Base-by-base conservation (phyloP, 2,888 invertebrate species). In the Alentia gelatinosa region DNA sequence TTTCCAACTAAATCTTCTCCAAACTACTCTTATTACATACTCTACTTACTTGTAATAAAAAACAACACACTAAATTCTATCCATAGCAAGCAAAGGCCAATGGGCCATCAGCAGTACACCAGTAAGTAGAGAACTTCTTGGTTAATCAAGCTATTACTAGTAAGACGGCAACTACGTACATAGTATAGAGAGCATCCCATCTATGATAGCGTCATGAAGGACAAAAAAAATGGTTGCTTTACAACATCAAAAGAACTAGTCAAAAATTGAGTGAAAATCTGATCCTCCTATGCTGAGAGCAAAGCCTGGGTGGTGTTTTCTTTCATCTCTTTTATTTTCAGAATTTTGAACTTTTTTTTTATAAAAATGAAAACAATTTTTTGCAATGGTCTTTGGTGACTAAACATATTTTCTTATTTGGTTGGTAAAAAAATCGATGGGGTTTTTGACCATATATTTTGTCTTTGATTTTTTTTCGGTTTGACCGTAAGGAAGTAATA, bases 231-330 rank as follows among this genome's bases (percentile, higher is more conserved):
- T 35, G 79, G 15, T 42, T 50, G 86, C 86, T 86, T 86, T 47
- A 86, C 86, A 86, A 86, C 86, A 86, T 47, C 86, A 86, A 79
- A 35, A 86, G 86, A 86, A 86, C 86, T 86, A 86, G 42, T 86
- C 47, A 86, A 86, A 86, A 86, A 86, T 86, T 47, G 86, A 86
- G 86, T 47, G 15, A 79, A 47, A 86, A 50, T 42, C 50, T 86
- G 86, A 33, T 47, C 86, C 86, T 86, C 86, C 86, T 86, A 86
- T 86, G 86, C 86, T 86, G 47, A 83, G 83, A 79, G 79, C 79
- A 79, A 79, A 79, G 79, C 79, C 79, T 79, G 1, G 79, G 79
- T 79, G 79, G 30, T 79, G 35, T 19, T 79, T 35, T 39, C 9
- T 79, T 79, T 4, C 23, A 23, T 79, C 39, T 79, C n/a, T 39